phyloP scores from a whole-genome alignment of 2,888 invertebrate species.

The Abrostola tripartita region DNA sequence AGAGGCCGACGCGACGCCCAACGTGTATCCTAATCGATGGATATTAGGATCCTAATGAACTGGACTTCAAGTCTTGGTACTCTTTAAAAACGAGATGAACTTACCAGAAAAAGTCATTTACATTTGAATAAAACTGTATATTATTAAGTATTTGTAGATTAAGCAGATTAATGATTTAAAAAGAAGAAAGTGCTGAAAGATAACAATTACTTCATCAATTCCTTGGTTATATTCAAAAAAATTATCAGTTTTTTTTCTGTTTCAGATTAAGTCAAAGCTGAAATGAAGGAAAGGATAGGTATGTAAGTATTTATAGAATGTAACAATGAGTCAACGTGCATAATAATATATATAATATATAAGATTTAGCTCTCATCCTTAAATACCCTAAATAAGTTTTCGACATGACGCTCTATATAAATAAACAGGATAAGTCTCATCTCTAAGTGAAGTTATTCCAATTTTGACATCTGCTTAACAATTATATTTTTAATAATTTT shows the following conservation, averaged over 20 bases:
- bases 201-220: too few relatives aligned
- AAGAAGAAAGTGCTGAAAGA: too few relatives aligned
- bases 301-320: constrained; percentile 51
- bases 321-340: background rate
- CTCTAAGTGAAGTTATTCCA: too few relatives aligned
- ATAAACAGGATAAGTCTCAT: too few relatives aligned
- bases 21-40: constrained; percentile 19
- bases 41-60: constrained; percentile 20
- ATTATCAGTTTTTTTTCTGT: constrained; percentile 44
- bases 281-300: constrained; percentile 81
- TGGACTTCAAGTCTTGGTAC: background rate
- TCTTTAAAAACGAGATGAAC: background rate
- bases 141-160: too few relatives aligned
- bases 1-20: constrained; percentile 35
- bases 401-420: too few relatives aligned
- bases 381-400: background rate
- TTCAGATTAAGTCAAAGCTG: constrained; percentile 75
- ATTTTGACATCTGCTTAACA: too few relatives aligned
- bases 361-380: background rate
- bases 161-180: too few relatives aligned
- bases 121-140: too few relatives aligned
- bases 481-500: too few relatives aligned
- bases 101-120: background rate
- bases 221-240: too few relatives aligned
- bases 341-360: background rate